Conservation (phyloP, 2,888 invertebrate genomes). For the Leptogaster cylindrica region DNA sequence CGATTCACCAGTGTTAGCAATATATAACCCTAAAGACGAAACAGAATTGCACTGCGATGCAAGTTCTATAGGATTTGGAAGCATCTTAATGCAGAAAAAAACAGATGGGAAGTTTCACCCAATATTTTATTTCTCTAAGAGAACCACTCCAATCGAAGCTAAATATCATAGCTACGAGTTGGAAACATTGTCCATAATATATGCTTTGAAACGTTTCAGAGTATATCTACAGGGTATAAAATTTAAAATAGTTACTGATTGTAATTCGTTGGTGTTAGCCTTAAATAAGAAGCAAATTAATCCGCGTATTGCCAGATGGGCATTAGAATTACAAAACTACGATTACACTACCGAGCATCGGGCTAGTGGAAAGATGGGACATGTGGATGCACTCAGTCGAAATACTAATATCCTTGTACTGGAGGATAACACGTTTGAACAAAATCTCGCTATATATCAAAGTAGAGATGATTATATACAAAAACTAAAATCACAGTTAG, state of each 20-base stretch:
- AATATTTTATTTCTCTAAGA: not conserved
- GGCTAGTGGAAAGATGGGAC: conserved; percentile 48
- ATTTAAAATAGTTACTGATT: conserved; percentile 53
- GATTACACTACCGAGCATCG: conserved; percentile 50
- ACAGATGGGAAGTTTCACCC: not conserved
- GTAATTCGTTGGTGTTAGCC: conserved; percentile 50
- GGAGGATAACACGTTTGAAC: not conserved
- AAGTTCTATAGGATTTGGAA: conserved; percentile 49
- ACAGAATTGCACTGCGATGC: conserved; percentile 53
- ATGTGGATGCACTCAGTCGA: conserved; percentile 30
- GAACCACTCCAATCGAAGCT: not conserved
- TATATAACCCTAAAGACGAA: conserved; percentile 46
- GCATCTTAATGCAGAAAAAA: not conserved
- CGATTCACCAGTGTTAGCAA: conserved; percentile 20
- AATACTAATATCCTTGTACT: not conserved
- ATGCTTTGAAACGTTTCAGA: conserved; percentile 50
- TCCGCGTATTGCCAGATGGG: conserved; percentile 52
- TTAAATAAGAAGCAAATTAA: conserved; percentile 52
- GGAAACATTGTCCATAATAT: conserved; percentile 50
- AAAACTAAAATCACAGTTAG: not conserved
- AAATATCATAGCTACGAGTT: conserved; percentile 47
- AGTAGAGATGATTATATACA: not conserved
- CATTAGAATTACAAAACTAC: conserved; percentile 49
- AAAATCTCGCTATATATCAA: not conserved
- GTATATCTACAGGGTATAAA: conserved; percentile 51